phyloP scores from a whole-genome alignment of 92 coral and sea anemone genomes.

The Zoanthus solanderi region DNA sequence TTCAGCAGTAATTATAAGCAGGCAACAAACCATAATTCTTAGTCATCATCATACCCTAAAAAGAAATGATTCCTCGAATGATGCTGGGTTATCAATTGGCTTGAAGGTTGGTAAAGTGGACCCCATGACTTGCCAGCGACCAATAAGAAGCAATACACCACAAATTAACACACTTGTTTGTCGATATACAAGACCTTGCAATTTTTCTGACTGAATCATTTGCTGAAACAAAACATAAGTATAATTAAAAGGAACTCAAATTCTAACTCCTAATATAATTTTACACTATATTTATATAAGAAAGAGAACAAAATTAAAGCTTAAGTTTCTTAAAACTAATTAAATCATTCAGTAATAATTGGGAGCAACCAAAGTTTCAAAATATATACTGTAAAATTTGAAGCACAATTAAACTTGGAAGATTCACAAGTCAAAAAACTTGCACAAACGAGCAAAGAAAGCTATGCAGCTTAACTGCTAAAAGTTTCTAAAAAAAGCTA shows the following conservation, averaged over 20 bases:
- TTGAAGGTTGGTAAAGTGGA: constrained; percentile 83
- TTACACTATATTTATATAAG: neutral
- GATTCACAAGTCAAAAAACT: no score
- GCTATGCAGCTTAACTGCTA: no score
- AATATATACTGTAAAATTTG: no score
- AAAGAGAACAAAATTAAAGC: neutral
- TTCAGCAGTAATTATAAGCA: no score
- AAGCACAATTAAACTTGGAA: neutral
- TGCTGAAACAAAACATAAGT: constrained; percentile 10
- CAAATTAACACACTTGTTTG: constrained; percentile 64
- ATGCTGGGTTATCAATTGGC: constrained; percentile 91
- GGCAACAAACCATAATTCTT: no score
- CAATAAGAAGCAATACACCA: constrained; percentile 77
- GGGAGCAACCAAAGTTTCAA: no score
- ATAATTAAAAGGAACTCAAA: neutral
- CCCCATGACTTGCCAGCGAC: constrained; percentile 91
- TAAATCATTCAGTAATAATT: neutral
- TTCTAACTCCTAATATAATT: neutral
- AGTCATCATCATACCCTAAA: constrained; percentile 60
- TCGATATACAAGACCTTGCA: constrained; percentile 70
- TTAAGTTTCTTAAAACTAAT: no score
- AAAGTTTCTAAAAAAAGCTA: no score
- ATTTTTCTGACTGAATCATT: constrained; percentile 8
- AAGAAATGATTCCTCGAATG: constrained; percentile 81
- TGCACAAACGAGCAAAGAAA: no score